Evolutionary conservation across 2,888 invertebrate genomes (phyloP), one percentile per base, ranked within the genome.

Genomic region (Cerastoderma edule): DNA sequence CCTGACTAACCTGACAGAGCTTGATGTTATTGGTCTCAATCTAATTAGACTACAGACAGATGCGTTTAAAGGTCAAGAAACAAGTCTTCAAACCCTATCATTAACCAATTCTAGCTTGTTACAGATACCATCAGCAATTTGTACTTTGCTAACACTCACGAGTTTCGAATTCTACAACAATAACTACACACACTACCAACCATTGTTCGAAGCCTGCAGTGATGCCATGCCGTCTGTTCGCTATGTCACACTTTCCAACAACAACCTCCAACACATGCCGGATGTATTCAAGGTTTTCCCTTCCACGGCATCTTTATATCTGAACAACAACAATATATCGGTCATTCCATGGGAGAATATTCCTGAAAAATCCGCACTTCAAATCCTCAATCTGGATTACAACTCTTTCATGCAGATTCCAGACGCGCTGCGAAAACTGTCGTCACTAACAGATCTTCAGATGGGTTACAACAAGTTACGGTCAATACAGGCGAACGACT

Each of bases 281-380:
- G 27, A 28, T n/a, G 27, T 53, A 24, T 53, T 53, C n/a, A 53
- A 28, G 27, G n/a, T 53, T 53, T 53, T 53, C n/a, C 53, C 53
- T 27, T 27, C 22, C 13, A 28, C 27, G 22, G 19, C 22, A 24
- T 27, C 53, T 5, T 24, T 53, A 24, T 28, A 53, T 53, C 53
- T 53, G 2, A 27, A 53, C 27, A 53, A 24, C 2, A 53, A 53
- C 53, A 28, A 53, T 4, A 24, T 53, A 13, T 24, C 53, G 24
- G 22, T 4, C 27, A 53, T 53, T 4, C 53, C 53, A 24, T 53
- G 10, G 2, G 53, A 53, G 27, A 27, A 53, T 13, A 53, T 53
- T 27, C 53, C 53, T 2, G 3, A 22, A 53, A 27, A 24, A 28
- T 53, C 53, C 2, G 27, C 22, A 22, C 13, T 53, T 2, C 53